Percentiles rank a stretch among this genome's conserved stretches.
Evolutionary conservation across 2,888 invertebrate species (phyloP).

Genomic region (Gibbula magus): DNA sequence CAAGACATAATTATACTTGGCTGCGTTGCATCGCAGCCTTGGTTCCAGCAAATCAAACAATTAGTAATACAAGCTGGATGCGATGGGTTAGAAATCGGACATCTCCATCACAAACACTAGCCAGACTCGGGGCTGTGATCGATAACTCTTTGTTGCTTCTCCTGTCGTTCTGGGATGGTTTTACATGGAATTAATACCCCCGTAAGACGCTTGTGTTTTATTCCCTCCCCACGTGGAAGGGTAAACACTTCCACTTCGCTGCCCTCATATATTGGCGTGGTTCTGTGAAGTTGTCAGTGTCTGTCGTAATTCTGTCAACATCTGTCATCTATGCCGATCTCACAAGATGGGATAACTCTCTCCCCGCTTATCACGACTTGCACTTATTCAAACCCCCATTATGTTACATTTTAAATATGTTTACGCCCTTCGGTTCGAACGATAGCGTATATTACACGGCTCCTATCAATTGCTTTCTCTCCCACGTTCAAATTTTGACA

Average conservation of each 20-base stretch:
- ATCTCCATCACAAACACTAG: neutral
- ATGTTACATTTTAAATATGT: no score
- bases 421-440: no score
- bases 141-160: neutral
- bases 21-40: neutral
- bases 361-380: no score
- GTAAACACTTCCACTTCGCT: neutral
- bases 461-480: no score
- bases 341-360: no score
- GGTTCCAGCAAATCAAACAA: slow-evolving; percentile 21
- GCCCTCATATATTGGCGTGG: neutral
- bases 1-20: slow-evolving; percentile 20
- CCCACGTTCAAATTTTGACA: no score
- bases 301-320: slow-evolving; percentile 3
- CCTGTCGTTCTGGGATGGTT: slow-evolving; percentile 2
- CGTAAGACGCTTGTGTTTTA: neutral
- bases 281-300: neutral
- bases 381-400: no score
- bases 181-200: slow-evolving; percentile 13
- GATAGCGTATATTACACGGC: no score
- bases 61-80: slow-evolving; percentile 18
- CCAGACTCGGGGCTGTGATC: neutral
- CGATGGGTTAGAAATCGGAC: slow-evolving; percentile 19
- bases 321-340: neutral
- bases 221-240: neutral